Base-by-base conservation (phyloP, 1,140 invertebrate genomes). In the Zaprionus kolodkinae region DNA sequence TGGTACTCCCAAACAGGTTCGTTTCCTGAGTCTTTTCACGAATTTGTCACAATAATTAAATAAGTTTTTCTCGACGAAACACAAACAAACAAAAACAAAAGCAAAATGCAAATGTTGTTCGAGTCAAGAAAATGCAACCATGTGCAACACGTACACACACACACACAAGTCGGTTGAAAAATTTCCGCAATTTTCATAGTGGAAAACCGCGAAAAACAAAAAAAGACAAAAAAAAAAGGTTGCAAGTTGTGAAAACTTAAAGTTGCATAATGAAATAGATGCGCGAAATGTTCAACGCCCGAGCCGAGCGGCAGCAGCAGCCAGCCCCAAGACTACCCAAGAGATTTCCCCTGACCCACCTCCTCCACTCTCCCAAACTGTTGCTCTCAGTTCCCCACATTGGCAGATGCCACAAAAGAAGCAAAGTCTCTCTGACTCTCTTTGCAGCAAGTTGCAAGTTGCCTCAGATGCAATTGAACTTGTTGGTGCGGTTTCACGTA, bases 181-280 rank as follows among this genome's bases (percentile, higher is more conserved):
- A 73, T 87, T 87, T 87, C 83, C 83, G 84, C 83, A 87, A 89
- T 88, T 89, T 74, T 89, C 56, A 68, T 59, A 75, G 77, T 71
- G 64, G 71, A 75, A 85, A 79, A 80, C 80, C 84, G 55, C 85
- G 80, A 78, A 36, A 48, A 54, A 36, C 36, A 48, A 27, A 17
- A 27, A 33, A 38, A 64, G 33, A 54, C 17, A 55, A 43, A 56
- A 43, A 21, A 55, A 65, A 9, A 55, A 59, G 54, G 55, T 17
- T 63, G 71, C 71, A 78, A 78, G 70, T 69, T 78, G 72, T 75
- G 72, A 80, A 85, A 81, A 83, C 80, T 72, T 36, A 73, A 64
- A 71, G 86, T 88, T 88, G 74, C 85, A 89, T 88, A 89, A 88
- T 89, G 84, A 88, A 88, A 88, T 88, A 72, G 84, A 88, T 88